Evolutionary conservation across 2,797 vertebrate species (phyloP).

Genomic region (Poecilia picta): DNA sequence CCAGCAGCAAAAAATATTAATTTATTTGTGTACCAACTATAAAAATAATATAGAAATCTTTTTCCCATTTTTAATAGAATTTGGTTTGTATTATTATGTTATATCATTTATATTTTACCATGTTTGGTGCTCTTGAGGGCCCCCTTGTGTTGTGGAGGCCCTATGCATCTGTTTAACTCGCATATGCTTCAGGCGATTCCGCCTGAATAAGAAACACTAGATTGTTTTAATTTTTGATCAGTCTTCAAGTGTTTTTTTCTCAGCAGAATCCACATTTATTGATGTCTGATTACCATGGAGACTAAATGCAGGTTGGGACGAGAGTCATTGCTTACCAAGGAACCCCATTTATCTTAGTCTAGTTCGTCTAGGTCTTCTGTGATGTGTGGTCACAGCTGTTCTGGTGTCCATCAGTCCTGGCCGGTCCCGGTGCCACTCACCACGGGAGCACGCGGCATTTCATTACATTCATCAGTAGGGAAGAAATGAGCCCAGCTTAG

Average conservation of each 20-base stretch:
- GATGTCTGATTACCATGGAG: not conserved
- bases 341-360: not conserved
- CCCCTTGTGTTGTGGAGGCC: no score
- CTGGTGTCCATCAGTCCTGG: conserved; percentile 28
- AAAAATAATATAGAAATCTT: no score
- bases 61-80: no score
- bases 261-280: not conserved
- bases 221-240: no score
- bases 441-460: conserved; percentile 66
- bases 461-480: conserved; percentile 66
- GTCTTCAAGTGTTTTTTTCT: not conserved
- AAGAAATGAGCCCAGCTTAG: conserved; percentile 80
- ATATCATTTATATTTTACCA: no score
- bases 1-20: no score
- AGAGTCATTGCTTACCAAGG: not conserved
- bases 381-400: conserved; percentile 58
- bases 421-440: conserved; percentile 20
- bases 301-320: not conserved
- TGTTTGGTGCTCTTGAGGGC: no score
- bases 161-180: no score
- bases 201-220: no score
- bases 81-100: no score
- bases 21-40: no score
- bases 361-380: not conserved
- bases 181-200: no score